Evolutionary conservation across 2,113 vertebrate genomes (phyloP), one percentile per base, ranked within the genome.

Genomic region (Micronycteris hirsuta): DNA sequence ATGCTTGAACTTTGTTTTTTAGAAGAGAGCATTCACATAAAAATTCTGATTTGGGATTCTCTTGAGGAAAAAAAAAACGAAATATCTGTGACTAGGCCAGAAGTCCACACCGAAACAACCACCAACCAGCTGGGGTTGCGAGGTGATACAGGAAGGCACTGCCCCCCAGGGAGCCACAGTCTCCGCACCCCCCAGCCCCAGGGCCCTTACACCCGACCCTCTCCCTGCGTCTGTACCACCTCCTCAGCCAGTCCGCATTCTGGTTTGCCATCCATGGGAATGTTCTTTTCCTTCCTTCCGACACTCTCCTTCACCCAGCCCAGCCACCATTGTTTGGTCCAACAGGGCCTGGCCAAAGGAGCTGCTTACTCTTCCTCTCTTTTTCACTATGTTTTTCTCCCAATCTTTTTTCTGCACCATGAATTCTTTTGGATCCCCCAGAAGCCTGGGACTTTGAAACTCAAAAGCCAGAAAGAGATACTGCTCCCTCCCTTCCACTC

Each of bases 381-480:
- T 49, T 52, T 74, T 73, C 16, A 7, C 17, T 22, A 36, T 14
- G 11, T 58, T 82, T 89, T 82, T 14, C 63, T 43, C 14, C 22
- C 65, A 54, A 36, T 86, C 15, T 20, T 49, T 91, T 71, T 67
- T 73, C 78, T 86, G 9, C 65, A 7, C 49, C 47, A 2, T 28
- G 38, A 36, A 95, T 54, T 20, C 31, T 81, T 83, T 93, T 65
- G 80, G 47, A 56, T 71, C 7, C 16, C 5, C 31, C 8, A 45
- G 41, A 49, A 83, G 33, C 43, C 20, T 22, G 45, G 38, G 45
- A 56, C 83, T 96, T 92, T 83, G 88, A 92, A 89, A 84, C 49
- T 70, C 70, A 56, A 81, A 89, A 92, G 54, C 58, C 36, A 67
- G 61, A 76, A 92, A 89, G 54, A 56, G 19, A 33, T 7, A 11